Evolutionary conservation across 2,797 vertebrate species (phyloP), one percentile per base, ranked within the genome.

Genomic region (Pangasius larnaudii): DNA sequence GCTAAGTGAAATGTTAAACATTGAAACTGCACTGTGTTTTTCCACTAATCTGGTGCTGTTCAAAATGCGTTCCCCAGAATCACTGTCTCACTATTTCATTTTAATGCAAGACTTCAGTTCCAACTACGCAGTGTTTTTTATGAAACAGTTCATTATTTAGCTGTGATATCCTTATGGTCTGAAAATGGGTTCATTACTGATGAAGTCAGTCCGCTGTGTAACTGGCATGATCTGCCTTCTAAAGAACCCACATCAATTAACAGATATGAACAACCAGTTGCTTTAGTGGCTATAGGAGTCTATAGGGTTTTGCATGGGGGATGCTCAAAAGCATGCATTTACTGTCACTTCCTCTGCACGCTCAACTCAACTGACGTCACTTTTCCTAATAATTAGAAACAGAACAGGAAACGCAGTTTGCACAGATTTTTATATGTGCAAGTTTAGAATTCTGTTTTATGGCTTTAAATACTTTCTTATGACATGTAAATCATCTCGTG

Each of bases 371-470:
- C 2, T 82, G 39, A 82, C 5, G 85, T 94, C 89, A 91, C 75
- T 83, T 30, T 87, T 90, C 86, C 85, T 86, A 88, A 88, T 90
- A 87, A 91, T 92, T 89, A 91, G 65, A 92, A 92, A 84, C 89
- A 92, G 89, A 84, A 87, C 88, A 86, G 24, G 4, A 51, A 49
- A 33, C 89, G 19, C 42, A 65, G 59, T 24, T 46, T 46, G 13
- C 22, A 9, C 24, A 46, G 33, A 13, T 27, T 61, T 81, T 82
- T 63, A 46, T 22, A 79, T 36, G n/a, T 79, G 18, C 30, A 42
- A 61, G 56, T 42, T 22, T 39, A 27, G 22, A 81, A 42, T 61
- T 19, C 36, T 79, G 33, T 80, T 89, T 78, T 61, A 61, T 3
- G 19, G 61, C 30, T 46, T 75, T 49, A 71, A 59, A n/a, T 8